phyloP scores from a whole-genome alignment of 1,140 invertebrate species.

The Diabrotica undecimpunctata region DNA sequence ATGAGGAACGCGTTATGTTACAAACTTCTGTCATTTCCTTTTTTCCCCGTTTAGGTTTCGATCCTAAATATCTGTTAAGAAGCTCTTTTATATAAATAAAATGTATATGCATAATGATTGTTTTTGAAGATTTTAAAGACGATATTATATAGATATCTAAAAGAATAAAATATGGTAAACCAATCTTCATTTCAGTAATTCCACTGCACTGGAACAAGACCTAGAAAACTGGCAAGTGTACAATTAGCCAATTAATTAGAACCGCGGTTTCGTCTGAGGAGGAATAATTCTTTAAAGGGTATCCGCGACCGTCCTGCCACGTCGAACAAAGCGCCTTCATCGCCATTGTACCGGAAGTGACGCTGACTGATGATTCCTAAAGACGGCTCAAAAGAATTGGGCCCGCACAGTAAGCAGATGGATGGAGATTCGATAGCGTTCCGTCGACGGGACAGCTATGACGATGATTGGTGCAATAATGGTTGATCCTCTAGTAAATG shows the following conservation, averaged over 20 bases:
- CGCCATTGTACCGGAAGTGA: constrained; percentile 43
- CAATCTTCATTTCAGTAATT: neutral
- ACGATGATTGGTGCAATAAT: too few species aligned
- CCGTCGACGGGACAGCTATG: neutral
- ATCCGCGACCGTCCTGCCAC: constrained; percentile 21
- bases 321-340: constrained; percentile 34
- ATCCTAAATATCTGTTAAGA: too few species aligned
- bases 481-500: too few species aligned
- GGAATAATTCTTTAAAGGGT: constrained; percentile 22
- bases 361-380: constrained; percentile 42
- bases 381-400: constrained; percentile 39
- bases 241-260: constrained; percentile 35
- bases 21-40: too few species aligned
- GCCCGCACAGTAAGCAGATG: constrained; percentile 39
- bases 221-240: constrained; percentile 28
- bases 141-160: too few species aligned
- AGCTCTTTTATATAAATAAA: too few species aligned
- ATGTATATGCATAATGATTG: too few species aligned
- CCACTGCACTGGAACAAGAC: neutral
- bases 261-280: constrained; percentile 17
- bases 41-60: too few species aligned
- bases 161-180: too few species aligned
- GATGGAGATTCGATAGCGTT: constrained; percentile 30
- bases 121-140: too few species aligned
- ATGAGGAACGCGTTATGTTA: too few species aligned